Evolutionary conservation across 64 coral and sea anemone genomes (phyloP).

Genomic region (Stichodactyla helianthus): DNA sequence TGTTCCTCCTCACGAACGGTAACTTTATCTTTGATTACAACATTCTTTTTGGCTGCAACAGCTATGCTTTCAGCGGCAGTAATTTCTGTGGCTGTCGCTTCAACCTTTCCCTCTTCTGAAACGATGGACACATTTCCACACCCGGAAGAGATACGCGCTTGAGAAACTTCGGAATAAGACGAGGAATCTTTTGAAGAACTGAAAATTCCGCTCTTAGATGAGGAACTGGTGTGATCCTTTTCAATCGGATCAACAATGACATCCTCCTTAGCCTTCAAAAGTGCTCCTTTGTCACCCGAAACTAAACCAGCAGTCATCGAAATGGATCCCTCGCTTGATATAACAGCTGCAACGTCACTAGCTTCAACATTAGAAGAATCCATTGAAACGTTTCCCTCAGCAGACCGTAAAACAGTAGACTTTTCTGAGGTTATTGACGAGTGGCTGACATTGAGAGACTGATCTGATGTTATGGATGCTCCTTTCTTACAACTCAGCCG

Average conservation of each 20-base stretch:
- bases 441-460: slow-evolving; percentile 10
- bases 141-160: slow-evolving; percentile 8
- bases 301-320: slow-evolving; percentile 25
- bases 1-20: slow-evolving; percentile 35
- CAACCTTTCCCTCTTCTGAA: slow-evolving; percentile 27
- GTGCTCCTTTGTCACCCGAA: slow-evolving; percentile 28
- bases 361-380: slow-evolving; percentile 44
- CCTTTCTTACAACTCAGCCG: slow-evolving; percentile 18
- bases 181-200: slow-evolving; percentile 15
- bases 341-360: slow-evolving; percentile 20
- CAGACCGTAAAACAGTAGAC: slow-evolving; percentile 11
- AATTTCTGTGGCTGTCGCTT: slow-evolving; percentile 33
- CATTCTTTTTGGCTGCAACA: slow-evolving; percentile 39
- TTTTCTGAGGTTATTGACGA: slow-evolving; percentile 28
- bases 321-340: slow-evolving; percentile 34
- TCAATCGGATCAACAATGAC: slow-evolving; percentile 25
- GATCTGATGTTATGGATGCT: slow-evolving; percentile 47
- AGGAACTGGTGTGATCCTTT: slow-evolving; percentile 3
- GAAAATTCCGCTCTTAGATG: slow-evolving; percentile 22
- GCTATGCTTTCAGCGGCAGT: slow-evolving; percentile 22
- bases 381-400: slow-evolving; percentile 36
- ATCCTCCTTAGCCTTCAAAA: slow-evolving; percentile 32
- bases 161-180: slow-evolving; percentile 24
- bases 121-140: slow-evolving; percentile 9
- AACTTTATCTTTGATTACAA: slow-evolving; percentile 43